Evolutionary conservation across 2,113 vertebrate genomes (phyloP).

Genomic region (Laticauda colubrina): DNA sequence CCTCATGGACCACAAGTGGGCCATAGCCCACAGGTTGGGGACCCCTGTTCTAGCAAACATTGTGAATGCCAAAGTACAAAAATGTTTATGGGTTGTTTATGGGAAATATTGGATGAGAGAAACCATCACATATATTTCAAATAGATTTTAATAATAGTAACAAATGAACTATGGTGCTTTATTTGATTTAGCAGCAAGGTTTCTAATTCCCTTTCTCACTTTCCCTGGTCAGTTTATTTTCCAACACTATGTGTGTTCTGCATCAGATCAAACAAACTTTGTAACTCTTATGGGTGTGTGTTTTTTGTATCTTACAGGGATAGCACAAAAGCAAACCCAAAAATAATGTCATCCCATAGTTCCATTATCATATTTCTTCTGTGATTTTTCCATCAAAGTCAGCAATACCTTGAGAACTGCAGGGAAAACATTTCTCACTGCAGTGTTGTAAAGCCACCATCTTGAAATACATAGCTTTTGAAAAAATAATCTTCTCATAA

Average conservation of each 20-base stretch:
- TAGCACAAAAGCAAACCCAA: neutral
- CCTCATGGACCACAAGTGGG: neutral
- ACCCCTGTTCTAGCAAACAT: neutral
- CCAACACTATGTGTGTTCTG: neutral
- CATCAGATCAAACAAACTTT: neutral
- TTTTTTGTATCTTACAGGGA: neutral
- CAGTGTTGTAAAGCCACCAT: neutral
- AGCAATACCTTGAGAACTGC: neutral
- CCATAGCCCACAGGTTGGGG: neutral
- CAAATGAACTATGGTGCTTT: neutral
- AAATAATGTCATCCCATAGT: neutral
- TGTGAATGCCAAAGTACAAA: constrained; percentile 1
- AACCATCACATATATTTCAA: neutral
- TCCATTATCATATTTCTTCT: neutral
- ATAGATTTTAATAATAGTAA: neutral
- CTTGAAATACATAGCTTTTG: neutral
- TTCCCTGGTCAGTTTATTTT: constrained; percentile 22
- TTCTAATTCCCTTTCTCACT: constrained; percentile 3
- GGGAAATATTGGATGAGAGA: accelerated
- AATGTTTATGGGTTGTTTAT: constrained; percentile 7
- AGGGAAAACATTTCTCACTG: neutral
- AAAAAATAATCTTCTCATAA: neutral
- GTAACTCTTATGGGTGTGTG: neutral
- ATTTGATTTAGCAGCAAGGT: constrained; percentile 1
- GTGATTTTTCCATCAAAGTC: neutral